These are phyloP conservation scores for Caranx ignobilis DNA, from an alignment of 2,113 vertebrate genomes.

Conservation along the genomic window DNA sequence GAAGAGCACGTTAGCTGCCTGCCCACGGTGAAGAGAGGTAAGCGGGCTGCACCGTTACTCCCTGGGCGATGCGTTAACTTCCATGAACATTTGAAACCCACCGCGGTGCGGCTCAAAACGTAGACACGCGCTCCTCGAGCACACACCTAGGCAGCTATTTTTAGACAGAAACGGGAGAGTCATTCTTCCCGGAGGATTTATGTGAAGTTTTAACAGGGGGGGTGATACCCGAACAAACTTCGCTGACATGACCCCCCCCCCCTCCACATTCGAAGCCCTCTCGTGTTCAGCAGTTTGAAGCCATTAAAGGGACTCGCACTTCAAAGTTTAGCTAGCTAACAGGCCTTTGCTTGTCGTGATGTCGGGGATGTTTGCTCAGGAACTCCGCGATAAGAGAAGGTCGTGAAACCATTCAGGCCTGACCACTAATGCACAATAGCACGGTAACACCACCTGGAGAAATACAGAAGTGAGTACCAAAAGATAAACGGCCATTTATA, in stretches of 20 bases:
- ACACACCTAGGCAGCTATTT: conserved; percentile 35
- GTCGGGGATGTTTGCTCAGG: conserved; percentile 43
- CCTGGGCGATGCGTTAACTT: neutral
- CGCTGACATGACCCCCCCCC: neutral
- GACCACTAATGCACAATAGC: accelerated
- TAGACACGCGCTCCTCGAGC: neutral
- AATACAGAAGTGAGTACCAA: neutral
- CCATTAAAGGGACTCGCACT: neutral
- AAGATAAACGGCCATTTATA: neutral
- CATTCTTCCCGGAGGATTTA: neutral
- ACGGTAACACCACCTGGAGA: neutral
- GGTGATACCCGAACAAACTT: neutral
- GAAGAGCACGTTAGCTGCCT: conserved; percentile 11
- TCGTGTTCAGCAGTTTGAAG: neutral
- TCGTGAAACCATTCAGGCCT: neutral
- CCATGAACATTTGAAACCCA: neutral
- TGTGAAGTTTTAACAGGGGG: conserved; percentile 13
- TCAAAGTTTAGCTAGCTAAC: conserved; percentile 51
- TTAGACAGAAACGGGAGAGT: conserved; percentile 23
- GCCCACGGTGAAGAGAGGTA: conserved; percentile 47
- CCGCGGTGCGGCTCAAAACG: neutral
- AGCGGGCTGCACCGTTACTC: conserved; percentile 56
- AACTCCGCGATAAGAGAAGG: conserved; percentile 51
- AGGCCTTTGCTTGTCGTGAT: conserved; percentile 30
- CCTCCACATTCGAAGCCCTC: neutral